Percentiles rank a stretch among this genome's conserved stretches.
Conservation (phyloP, 2,797 vertebrate species). For the Threskiornis aethiopicus region DNA sequence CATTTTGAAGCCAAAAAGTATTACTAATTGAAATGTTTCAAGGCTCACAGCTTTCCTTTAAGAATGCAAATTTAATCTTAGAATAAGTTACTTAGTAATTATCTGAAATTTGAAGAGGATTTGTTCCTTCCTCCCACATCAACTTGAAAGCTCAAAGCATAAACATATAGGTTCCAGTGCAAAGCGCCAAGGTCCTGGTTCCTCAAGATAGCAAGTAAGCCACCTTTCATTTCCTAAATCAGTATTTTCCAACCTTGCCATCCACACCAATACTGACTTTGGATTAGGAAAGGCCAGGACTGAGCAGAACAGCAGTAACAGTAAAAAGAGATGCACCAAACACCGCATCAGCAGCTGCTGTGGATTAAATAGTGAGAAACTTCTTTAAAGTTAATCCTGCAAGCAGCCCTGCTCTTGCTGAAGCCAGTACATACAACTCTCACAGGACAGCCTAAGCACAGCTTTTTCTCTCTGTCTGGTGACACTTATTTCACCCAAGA, state of each 20-base stretch:
- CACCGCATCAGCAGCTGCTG: neutral
- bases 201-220: neutral
- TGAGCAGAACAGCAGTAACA: neutral
- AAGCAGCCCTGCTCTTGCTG: neutral
- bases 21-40: constrained; percentile 20
- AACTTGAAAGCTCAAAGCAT: neutral
- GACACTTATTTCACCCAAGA: neutral
- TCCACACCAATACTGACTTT: neutral
- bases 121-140: neutral
- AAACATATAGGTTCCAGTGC: neutral
- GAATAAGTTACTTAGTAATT: constrained; percentile 10
- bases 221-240: neutral
- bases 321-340: neutral
- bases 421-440: neutral
- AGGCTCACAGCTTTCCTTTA: constrained; percentile 16
- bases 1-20: constrained; percentile 11
- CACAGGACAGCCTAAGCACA: neutral
- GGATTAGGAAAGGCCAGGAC: neutral
- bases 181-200: neutral
- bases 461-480: neutral
- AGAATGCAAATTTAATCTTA: constrained; percentile 26
- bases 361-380: neutral
- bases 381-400: neutral
- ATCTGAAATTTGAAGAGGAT: neutral
- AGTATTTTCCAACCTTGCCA: neutral